These are phyloP conservation scores for Cataglyphis rosenhaueri DNA, from an alignment of 2,888 invertebrate species.

Conservation along the genomic window DNA sequence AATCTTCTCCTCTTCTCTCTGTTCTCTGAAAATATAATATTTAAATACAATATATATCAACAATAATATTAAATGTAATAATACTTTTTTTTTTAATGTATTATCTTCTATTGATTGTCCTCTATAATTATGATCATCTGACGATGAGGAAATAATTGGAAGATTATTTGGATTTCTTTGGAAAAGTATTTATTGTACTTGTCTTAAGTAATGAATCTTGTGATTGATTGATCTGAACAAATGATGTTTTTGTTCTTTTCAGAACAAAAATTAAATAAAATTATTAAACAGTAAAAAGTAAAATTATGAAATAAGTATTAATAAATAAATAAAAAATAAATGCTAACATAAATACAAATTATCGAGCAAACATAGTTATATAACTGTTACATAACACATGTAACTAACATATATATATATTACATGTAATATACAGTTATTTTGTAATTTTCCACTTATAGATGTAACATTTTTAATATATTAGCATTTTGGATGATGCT, in stretches of 20 bases:
- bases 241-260: not conserved
- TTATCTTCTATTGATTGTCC: not conserved
- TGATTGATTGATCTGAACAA: not conserved
- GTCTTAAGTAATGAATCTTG: not conserved
- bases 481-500: too few relatives aligned
- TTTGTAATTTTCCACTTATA: too few relatives aligned
- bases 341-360: too few relatives aligned
- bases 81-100: not conserved
- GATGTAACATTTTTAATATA: too few relatives aligned
- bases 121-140: not conserved
- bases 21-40: not conserved
- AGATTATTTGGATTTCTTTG: not conserved
- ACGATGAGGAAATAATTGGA: not conserved
- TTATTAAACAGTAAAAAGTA: not conserved
- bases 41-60: not conserved
- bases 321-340: too few relatives aligned
- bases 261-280: too few relatives aligned
- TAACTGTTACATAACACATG: too few relatives aligned
- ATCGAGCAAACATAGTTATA: too few relatives aligned
- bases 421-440: too few relatives aligned
- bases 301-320: not conserved
- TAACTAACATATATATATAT: too few relatives aligned
- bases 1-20: too few relatives aligned
- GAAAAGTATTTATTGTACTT: not conserved
- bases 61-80: not conserved